Percentiles rank a stretch among this genome's conserved stretches.
Evolutionary conservation across 2,113 vertebrate genomes (phyloP).

Genomic region (Panurus biarmicus): DNA sequence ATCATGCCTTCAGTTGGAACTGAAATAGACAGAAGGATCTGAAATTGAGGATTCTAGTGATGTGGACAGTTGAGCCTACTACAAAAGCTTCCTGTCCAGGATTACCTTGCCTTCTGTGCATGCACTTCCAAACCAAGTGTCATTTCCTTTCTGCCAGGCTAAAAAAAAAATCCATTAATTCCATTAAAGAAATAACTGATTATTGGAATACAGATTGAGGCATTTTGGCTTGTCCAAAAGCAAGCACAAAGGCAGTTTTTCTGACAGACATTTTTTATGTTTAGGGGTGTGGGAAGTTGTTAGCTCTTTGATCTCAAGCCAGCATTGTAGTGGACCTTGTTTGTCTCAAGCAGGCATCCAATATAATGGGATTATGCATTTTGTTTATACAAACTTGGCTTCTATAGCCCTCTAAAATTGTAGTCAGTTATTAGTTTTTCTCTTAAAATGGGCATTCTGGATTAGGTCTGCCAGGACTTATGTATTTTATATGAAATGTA

Average conservation of each 20-base stretch:
- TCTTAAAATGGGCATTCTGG: background rate
- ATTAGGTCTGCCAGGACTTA: conserved; percentile 17
- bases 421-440: conserved; percentile 2
- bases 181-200: conserved; percentile 20
- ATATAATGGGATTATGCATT: conserved; percentile 4
- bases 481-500: background rate
- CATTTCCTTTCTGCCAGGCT: background rate
- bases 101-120: background rate
- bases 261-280: background rate
- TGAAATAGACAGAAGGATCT: background rate
- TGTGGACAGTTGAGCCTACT: background rate
- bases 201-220: background rate
- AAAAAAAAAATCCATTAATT: conserved; percentile 23
- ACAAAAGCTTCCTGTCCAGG: conserved; percentile 7
- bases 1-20: background rate
- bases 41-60: background rate
- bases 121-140: background rate
- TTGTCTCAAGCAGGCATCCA: conserved; percentile 11
- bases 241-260: background rate
- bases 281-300: background rate
- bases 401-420: background rate
- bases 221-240: background rate
- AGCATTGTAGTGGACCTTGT: conserved; percentile 12
- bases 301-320: conserved; percentile 18
- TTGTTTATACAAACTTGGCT: conserved; percentile 24